phyloP scores from a whole-genome alignment of 2,113 vertebrate species.

The Eulemur rufifrons region DNA sequence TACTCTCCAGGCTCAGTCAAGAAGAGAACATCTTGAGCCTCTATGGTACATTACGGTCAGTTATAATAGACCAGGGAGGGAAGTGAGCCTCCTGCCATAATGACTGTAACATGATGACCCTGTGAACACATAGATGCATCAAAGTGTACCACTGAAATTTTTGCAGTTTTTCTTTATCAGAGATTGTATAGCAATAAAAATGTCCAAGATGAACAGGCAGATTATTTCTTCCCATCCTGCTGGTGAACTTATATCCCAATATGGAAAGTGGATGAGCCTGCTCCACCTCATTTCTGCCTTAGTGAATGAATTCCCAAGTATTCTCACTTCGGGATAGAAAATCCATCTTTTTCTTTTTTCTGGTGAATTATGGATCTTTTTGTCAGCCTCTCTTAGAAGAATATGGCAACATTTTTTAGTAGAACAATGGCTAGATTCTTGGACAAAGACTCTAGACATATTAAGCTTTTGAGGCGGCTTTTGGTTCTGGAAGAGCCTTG shows the following conservation, averaged over 20 bases:
- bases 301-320: neutral
- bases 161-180: constrained; percentile 77
- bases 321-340: neutral
- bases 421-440: neutral
- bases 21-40: constrained; percentile 72
- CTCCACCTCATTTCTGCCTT: neutral
- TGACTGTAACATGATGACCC: constrained; percentile 68
- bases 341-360: neutral
- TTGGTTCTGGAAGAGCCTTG: neutral
- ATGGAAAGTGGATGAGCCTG: neutral
- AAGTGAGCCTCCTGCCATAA: constrained; percentile 60
- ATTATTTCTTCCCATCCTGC: neutral
- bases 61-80: constrained; percentile 60
- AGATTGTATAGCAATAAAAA: neutral
- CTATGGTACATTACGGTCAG: constrained; percentile 77
- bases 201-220: neutral
- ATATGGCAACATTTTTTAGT: neutral
- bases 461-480: neutral
- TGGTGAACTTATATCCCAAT: neutral
- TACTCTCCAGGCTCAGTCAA: constrained; percentile 74
- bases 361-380: neutral
- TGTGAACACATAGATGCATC: constrained; percentile 52
- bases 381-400: neutral
- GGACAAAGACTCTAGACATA: neutral
- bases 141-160: constrained; percentile 10